These are phyloP conservation scores for Rhopalosiphum maidis DNA, from an alignment of 1,140 invertebrate genomes.

Conservation along the genomic window DNA sequence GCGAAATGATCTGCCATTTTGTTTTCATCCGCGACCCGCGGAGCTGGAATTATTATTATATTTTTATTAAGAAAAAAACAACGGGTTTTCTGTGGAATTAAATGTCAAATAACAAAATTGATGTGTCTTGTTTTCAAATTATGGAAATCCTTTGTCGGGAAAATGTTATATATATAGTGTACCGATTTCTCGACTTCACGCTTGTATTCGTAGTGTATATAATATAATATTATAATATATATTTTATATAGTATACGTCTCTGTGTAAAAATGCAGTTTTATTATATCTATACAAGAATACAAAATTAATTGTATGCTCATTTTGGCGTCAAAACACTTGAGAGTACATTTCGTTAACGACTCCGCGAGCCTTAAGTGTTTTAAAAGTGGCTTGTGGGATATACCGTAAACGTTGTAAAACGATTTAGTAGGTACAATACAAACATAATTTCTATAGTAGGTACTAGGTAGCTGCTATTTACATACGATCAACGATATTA, in stretches of 20 bases:
- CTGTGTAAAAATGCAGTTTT: background rate
- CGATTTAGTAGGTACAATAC: background rate
- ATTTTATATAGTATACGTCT: background rate
- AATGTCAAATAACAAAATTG: slow-evolving; percentile 37
- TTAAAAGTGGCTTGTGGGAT: background rate
- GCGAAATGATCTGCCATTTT: slow-evolving; percentile 10
- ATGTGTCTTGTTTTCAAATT: slow-evolving; percentile 15
- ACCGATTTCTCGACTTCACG: background rate
- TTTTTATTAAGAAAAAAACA: slow-evolving; percentile 8
- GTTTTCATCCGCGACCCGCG: background rate
- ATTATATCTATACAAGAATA: background rate
- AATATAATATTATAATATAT: background rate
- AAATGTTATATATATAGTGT: background rate
- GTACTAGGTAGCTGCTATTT: background rate
- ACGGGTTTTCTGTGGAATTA: slow-evolving; percentile 23
- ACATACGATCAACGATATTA: background rate
- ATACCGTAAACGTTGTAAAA: background rate
- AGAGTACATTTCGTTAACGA: slow-evolving; percentile 18
- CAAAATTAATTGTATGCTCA: background rate
- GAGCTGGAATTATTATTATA: slow-evolving; percentile 33
- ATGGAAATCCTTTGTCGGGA: slow-evolving; percentile 22
- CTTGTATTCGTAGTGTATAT: background rate
- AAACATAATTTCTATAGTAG: slow-evolving; percentile 22
- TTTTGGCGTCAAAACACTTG: slow-evolving; percentile 41
- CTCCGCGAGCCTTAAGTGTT: slow-evolving; percentile 17